These are phyloP conservation scores for Agelastica alni DNA, from an alignment of 2,888 invertebrate species.

Conservation along the genomic window DNA sequence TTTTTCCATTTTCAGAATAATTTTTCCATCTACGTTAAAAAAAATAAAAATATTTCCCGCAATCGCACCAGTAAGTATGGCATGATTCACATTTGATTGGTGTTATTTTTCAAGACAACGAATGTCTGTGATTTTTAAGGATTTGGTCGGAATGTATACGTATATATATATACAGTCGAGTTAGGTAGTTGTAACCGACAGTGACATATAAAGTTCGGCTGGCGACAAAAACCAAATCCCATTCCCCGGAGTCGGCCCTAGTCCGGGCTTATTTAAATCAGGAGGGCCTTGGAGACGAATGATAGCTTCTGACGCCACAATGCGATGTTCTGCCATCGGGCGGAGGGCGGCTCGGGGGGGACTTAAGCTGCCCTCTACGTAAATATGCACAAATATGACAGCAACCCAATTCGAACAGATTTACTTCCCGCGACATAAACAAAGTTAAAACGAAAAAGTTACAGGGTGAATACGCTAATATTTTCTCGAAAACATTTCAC, in stretches of 20 bases:
- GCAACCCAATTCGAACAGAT: conserved; percentile 32
- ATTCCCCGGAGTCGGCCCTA: conserved; percentile 52
- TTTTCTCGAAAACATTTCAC: too few species aligned
- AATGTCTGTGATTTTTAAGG: conserved; percentile 45
- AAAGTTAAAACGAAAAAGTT: conserved; percentile 13
- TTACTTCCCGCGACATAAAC: conserved; percentile 32
- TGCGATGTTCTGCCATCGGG: conserved; percentile 45
- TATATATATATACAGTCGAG: conserved; percentile 53
- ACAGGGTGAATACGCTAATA: too few species aligned
- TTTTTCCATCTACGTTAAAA: conserved; percentile 7
- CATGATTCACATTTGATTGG: conserved; percentile 42
- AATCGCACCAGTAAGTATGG: conserved; percentile 24
- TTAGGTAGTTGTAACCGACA: conserved; percentile 54
- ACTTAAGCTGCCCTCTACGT: conserved; percentile 47
- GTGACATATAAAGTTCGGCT: conserved; percentile 55
- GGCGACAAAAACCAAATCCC: conserved; percentile 57
- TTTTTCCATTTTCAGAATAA: conserved; percentile 1
- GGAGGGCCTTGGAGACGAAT: conserved; percentile 55
- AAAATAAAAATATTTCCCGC: conserved; percentile 25
- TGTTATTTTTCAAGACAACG: conserved; percentile 42
- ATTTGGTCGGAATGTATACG: conserved; percentile 47
- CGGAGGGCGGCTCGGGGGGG: conserved; percentile 11
- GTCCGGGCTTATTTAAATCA: conserved; percentile 58
- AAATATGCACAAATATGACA: conserved; percentile 49
- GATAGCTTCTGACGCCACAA: conserved; percentile 57